Evolutionary conservation across 1,140 invertebrate species (phyloP), one percentile per base, ranked within the genome.

Genomic region (Aphelenchoides avenae): DNA sequence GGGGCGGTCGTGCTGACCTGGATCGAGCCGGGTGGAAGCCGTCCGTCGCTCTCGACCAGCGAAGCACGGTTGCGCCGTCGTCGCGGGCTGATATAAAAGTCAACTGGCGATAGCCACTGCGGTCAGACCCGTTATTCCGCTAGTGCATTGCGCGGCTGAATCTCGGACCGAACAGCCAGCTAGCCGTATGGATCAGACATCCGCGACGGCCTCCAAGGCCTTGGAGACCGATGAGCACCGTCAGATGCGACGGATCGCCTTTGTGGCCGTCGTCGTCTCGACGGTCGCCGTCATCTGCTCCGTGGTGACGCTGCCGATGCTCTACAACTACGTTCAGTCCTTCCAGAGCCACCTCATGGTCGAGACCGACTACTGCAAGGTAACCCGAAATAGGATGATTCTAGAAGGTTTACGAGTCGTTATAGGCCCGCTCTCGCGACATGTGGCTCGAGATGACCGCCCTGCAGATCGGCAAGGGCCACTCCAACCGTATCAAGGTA

Each of bases 371-470:
- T 77, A 70, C 50, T 75, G 73, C 66, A 75, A 75, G 51, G 69
- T 70, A 49, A 11, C 29, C 26, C 26, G 13, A 11, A 18, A 44
- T 44, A 44, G 22, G 15, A 44, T 11, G 11, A 11, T 44, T 18
- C 26, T 27, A 9, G 29, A 44, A 11, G 22, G 29, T 44, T 44
- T 44, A 22, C 13, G 5, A 1, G 2, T 47, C 7, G 20, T 33
- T 68, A 13, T 43, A 72, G 64, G 62, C 75, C 44, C 72, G 75
- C 31, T 60, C 66, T 48, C 66, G 75, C 44, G 72, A 75, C 37
- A 75, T 75, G 71, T 75, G 72, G 72, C 64, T 75, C 18, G 72
- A 75, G 57, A 75, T 75, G 72, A 75, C 72, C 22, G 72, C 72
- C 26, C 75, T 75, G 40, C 72, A 75, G 57, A 62, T 77, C 31